Evolutionary conservation across 2,888 invertebrate species (phyloP).

Genomic region (Cheilosia pagana): DNA sequence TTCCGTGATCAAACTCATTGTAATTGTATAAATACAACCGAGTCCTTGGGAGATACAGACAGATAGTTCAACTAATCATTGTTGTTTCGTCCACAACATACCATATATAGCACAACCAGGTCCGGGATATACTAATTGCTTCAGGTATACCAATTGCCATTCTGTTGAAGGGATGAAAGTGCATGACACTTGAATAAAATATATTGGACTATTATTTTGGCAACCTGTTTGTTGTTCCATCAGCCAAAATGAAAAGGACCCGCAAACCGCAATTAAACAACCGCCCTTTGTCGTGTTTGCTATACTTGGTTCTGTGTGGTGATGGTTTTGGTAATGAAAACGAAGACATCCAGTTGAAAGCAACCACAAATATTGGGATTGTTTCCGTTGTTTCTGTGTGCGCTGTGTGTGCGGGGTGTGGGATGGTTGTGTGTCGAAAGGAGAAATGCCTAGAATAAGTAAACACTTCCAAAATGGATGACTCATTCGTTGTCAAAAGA

Average conservation of each 20-base stretch:
- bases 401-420: not conserved
- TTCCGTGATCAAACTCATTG: constrained; percentile 70
- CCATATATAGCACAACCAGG: constrained; percentile 6
- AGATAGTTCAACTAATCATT: not conserved
- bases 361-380: constrained; percentile 39
- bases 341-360: not conserved
- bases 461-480: constrained; percentile 23
- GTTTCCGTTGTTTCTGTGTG: no score
- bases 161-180: constrained; percentile 33
- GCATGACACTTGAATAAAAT: constrained; percentile 51
- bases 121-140: constrained; percentile 41
- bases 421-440: not conserved
- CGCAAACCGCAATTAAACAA: constrained; percentile 34
- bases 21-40: constrained; percentile 30
- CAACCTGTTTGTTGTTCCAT: constrained; percentile 66
- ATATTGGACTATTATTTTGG: constrained; percentile 49
- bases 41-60: not conserved
- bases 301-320: not conserved
- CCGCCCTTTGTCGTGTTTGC: not conserved
- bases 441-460: constrained; percentile 18
- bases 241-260: constrained; percentile 39
- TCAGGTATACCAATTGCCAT: constrained; percentile 9
- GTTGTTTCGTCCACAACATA: constrained; percentile 35
- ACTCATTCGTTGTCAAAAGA: constrained; percentile 44
- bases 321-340: no score